phyloP scores from a whole-genome alignment of 2,797 vertebrate genomes.

The Pseudochromis fuscus region DNA sequence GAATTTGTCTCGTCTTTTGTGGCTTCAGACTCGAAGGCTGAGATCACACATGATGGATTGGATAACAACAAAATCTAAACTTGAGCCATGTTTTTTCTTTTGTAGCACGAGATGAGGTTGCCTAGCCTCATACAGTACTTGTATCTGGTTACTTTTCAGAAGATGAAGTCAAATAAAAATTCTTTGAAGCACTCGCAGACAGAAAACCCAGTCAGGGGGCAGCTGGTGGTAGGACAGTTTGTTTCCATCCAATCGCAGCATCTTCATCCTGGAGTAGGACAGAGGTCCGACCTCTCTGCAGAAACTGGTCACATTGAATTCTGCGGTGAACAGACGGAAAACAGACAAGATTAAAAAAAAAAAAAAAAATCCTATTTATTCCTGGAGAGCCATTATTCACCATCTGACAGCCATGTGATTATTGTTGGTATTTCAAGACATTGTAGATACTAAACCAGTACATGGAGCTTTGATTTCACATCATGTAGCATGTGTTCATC shows the following conservation, averaged over 20 bases:
- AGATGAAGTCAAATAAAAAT: conserved; percentile 77
- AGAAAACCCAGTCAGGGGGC: conserved; percentile 84
- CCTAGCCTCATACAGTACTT: conserved; percentile 1
- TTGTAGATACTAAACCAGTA: conserved; percentile 13
- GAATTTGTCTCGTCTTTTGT: conserved; percentile 7
- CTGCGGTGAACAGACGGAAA: conserved; percentile 65
- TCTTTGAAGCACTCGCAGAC: conserved; percentile 79
- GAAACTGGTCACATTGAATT: conserved; percentile 84
- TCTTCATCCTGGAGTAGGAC: conserved; percentile 83
- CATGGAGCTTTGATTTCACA: conserved; percentile 29
- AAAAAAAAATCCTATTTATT: background rate
- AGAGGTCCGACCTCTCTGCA: conserved; percentile 80
- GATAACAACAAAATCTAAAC: conserved; percentile 16
- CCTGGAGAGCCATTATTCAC: conserved; percentile 20
- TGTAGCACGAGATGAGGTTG: background rate
- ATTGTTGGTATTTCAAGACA: conserved; percentile 16
- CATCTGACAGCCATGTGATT: conserved; percentile 6
- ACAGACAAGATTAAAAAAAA: background rate
- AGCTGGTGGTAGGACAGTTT: conserved; percentile 79
- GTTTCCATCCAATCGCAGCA: conserved; percentile 86
- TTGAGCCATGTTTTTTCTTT: conserved; percentile 7
- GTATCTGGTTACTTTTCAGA: background rate
- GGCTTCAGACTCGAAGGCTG: conserved; percentile 25
- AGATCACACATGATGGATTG: conserved; percentile 3
- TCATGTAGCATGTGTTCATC: conserved; percentile 31